Conservation (phyloP, 2,888 invertebrate genomes). For the Venustoraphidia nigricollis region DNA sequence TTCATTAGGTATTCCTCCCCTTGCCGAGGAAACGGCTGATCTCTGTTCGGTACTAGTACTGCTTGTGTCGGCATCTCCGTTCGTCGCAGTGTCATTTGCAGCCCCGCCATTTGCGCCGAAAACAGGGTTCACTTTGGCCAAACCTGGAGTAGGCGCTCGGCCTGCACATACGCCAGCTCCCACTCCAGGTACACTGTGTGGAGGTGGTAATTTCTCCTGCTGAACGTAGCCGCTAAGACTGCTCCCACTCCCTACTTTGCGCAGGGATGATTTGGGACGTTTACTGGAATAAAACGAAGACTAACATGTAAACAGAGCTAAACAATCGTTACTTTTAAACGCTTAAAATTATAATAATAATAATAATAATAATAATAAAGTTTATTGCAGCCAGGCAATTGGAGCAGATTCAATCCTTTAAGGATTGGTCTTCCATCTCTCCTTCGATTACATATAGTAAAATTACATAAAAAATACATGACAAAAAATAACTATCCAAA, state of each 20-base stretch:
- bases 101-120: constrained; percentile 1
- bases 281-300: constrained; percentile 16
- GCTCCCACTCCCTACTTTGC: constrained; percentile 13
- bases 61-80: constrained; percentile 39
- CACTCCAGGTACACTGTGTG: constrained; percentile 8
- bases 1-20: constrained; percentile 27
- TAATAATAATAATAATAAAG: too few species aligned
- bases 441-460: too few species aligned
- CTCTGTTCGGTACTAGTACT: constrained; percentile 17
- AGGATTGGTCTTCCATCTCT: too few species aligned
- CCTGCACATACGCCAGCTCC: constrained; percentile 2
- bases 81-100: constrained; percentile 31
- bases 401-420: too few species aligned
- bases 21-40: constrained; percentile 25
- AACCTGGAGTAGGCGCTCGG: background rate
- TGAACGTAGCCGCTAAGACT: constrained; percentile 16
- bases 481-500: too few species aligned
- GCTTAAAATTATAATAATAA: too few species aligned
- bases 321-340: too few species aligned
- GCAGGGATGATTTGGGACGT: constrained; percentile 20
- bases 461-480: too few species aligned
- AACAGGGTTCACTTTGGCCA: constrained; percentile 1
- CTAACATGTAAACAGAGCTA: background rate
- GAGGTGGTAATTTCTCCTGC: constrained; percentile 19
- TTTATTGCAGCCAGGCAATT: too few species aligned